A percentile compares a stretch with the other conserved stretches of the same genome.
phyloP scores from a whole-genome alignment of 2,797 vertebrate species.

The Cuniculus paca region DNA sequence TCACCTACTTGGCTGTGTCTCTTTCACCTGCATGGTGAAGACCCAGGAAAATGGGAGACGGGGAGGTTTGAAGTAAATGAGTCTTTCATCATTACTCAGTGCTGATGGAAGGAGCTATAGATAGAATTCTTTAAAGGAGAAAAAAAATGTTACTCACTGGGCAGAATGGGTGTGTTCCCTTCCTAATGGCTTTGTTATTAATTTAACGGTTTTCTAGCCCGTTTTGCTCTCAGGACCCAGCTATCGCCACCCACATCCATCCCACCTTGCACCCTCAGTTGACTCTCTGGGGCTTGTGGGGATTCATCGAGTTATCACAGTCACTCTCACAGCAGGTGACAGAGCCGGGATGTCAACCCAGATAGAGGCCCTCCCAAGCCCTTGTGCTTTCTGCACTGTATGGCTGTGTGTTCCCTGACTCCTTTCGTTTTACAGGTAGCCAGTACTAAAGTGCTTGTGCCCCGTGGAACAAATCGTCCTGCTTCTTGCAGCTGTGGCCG shows the following conservation, averaged over 20 bases:
- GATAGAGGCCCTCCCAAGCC: neutral
- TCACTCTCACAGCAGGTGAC: neutral
- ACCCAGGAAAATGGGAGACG: neutral
- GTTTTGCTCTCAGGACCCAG: neutral
- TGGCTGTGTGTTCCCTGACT: neutral
- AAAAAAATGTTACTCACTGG: neutral
- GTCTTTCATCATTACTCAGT: neutral
- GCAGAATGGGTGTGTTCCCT: neutral
- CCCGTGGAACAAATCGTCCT: neutral
- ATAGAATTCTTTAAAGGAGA: neutral
- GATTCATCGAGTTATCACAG: neutral
- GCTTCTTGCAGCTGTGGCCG: neutral
- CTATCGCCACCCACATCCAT: neutral
- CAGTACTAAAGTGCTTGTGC: neutral
- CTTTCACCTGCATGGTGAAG: neutral
- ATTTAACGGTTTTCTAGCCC: neutral
- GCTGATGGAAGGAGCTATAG: neutral
- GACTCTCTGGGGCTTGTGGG: neutral
- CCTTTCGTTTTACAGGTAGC: neutral
- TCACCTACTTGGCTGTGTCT: neutral
- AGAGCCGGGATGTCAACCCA: neutral
- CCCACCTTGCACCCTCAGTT: neutral
- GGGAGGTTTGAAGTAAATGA: neutral
- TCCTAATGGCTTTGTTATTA: neutral
- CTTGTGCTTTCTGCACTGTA: accelerated